These are phyloP conservation scores for Desoria tigrina DNA, from an alignment of 2,888 invertebrate species.

Conservation along the genomic window DNA sequence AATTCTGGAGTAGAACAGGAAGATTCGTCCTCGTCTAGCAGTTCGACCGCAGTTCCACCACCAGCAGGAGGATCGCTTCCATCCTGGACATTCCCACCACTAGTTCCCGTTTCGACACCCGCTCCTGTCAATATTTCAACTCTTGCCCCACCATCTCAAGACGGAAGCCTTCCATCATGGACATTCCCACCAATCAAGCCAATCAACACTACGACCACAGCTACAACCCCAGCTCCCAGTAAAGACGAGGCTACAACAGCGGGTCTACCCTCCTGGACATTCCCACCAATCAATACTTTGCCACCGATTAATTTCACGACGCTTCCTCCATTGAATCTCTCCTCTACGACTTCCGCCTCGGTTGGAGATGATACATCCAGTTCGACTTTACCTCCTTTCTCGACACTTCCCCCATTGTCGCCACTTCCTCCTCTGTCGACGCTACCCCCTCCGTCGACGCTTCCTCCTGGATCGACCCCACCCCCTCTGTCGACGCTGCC, in stretches of 20 bases:
- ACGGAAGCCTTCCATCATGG: not conserved
- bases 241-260: not conserved
- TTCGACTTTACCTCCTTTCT: constrained; percentile 1
- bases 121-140: constrained; percentile 10
- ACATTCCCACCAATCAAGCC: constrained; percentile 15
- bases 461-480: not conserved
- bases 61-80: not conserved
- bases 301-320: constrained; percentile 8
- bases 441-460: not conserved
- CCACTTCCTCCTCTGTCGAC: not conserved
- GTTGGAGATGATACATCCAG: not conserved
- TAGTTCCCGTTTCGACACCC: not conserved
- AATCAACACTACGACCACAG: not conserved
- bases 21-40: constrained; percentile 12
- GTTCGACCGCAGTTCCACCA: not conserved
- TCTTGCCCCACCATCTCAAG: constrained; percentile 4
- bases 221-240: not conserved
- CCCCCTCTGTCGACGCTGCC: not conserved
- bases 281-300: not conserved
- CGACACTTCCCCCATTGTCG: constrained; percentile 4
- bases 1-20: constrained; percentile 2
- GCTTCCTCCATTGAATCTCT: constrained; percentile 1
- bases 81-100: constrained; percentile 3
- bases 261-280: constrained; percentile 1
- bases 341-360: not conserved